These are phyloP conservation scores for Chromoteleia sp. DNA, from an alignment of 2,888 invertebrate species.

Conservation along the genomic window DNA sequence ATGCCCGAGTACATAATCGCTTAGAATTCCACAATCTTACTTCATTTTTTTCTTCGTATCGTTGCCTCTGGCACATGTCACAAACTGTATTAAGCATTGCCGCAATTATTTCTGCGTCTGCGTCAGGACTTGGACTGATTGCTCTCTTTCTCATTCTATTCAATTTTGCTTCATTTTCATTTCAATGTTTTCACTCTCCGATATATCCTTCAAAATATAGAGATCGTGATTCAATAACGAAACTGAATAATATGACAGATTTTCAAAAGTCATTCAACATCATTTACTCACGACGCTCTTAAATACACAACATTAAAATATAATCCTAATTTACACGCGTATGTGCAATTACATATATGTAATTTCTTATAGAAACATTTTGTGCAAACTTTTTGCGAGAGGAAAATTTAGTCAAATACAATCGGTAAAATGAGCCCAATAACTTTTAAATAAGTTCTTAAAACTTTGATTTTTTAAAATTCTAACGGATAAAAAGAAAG, in stretches of 20 bases:
- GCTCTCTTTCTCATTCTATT: slow-evolving; percentile 47
- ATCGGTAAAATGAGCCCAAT: too few species aligned
- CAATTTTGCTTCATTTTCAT: slow-evolving; percentile 45
- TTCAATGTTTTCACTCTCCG: slow-evolving; percentile 36
- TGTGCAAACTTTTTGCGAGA: too few species aligned
- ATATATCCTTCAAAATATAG: slow-evolving; percentile 41
- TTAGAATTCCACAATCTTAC: slow-evolving; percentile 65
- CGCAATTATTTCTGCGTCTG: slow-evolving; percentile 53
- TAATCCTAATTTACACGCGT: too few species aligned
- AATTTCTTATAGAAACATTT: too few species aligned
- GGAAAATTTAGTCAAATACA: too few species aligned
- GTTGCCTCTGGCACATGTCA: slow-evolving; percentile 61
- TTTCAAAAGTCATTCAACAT: not conserved
- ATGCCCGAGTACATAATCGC: slow-evolving; percentile 61
- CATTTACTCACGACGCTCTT: too few species aligned
- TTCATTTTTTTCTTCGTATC: slow-evolving; percentile 38
- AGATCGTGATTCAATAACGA: slow-evolving; percentile 6
- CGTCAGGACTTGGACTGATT: slow-evolving; percentile 40
- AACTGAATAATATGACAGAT: not conserved
- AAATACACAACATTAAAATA: too few species aligned
- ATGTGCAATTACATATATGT: too few species aligned
- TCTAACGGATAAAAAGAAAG: too few species aligned
- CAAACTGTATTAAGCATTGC: slow-evolving; percentile 63
- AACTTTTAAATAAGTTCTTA: too few species aligned
- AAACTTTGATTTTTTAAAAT: too few species aligned